Evolutionary conservation across 2,888 invertebrate species (phyloP), one percentile per base, ranked within the genome.

Genomic region (Cryptophagus acutangulus): DNA sequence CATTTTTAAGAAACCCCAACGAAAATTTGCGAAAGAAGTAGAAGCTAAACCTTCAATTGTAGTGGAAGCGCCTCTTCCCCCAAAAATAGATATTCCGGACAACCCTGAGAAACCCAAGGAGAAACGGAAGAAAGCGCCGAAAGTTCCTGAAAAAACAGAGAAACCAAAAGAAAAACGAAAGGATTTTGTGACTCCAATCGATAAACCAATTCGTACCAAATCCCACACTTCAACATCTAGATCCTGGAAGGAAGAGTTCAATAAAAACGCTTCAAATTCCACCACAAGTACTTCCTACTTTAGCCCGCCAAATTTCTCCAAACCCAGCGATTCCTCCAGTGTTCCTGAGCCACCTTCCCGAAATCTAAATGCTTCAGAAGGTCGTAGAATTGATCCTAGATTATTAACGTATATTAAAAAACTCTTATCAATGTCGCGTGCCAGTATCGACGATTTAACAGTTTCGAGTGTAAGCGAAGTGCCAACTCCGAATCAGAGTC

Each of bases 371-470:
- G n/a, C 12, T 26, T n/a, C 4, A 12, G 26, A 26, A 6, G 12
- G 26, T 26, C 4, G 26, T 3, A 6, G 35, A 4, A 14, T 15
- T 20, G 64, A 73, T 58, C 69, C 71, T 1, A 43, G 59, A 8
- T 52, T 76, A 26, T 55, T 67, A 2, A 65, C 65, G 5, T 74
- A 74, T 48, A 70, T 78, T 2, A 66, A 71, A 38, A 70, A 72
- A 46, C 57, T 78, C 25, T 54, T 78, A 13, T 63, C 63, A n/a
- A 74, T 77, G 76, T 72, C 74, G 0, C 68, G 70, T 17, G 58
- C 54, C 6, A 70, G 70, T 39, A 59, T 77, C n/a, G 71, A 74
- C 9, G 67, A 73, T 8, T 56, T 76, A 12, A 65, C 65, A 1
- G 69, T 73, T 0, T 67, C 70, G 1, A 58, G 61, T 1, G n/a